Percentiles rank a stretch among this genome's conserved stretches.
These are phyloP conservation scores for Drymonia ruficornis DNA, from an alignment of 2,888 invertebrate genomes.

Conservation along the genomic window DNA sequence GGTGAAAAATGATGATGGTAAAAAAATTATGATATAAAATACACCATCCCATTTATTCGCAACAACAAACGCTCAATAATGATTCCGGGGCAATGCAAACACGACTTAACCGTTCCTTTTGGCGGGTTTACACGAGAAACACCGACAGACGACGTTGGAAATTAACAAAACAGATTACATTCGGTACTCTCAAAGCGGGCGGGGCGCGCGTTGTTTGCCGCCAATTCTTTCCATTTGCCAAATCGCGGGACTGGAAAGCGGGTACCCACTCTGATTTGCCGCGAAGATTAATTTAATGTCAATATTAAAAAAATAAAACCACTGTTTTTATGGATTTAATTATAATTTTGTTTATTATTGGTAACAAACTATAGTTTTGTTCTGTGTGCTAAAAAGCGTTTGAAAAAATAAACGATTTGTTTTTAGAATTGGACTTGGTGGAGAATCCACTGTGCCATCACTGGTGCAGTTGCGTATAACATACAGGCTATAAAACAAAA, in stretches of 20 bases:
- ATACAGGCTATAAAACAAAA: too few species aligned
- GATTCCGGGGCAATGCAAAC: constrained; percentile 48
- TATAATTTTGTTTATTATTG: too few species aligned
- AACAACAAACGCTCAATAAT: constrained; percentile 51
- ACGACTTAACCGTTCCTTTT: constrained; percentile 57
- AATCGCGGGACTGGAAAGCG: constrained; percentile 46
- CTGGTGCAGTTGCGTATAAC: too few species aligned
- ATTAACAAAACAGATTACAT: constrained; percentile 83
- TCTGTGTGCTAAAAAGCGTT: too few species aligned
- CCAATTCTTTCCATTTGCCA: constrained; percentile 73
- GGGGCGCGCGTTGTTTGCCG: constrained; percentile 66
- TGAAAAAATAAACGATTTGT: too few species aligned
- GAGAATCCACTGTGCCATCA: too few species aligned
- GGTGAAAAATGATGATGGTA: too few species aligned
- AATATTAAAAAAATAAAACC: constrained; percentile 32
- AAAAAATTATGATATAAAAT: too few species aligned
- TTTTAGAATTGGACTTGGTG: too few species aligned
- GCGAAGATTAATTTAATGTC: constrained; percentile 27
- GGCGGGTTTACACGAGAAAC: constrained; percentile 59
- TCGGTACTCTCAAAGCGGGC: constrained; percentile 65
- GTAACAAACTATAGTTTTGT: too few species aligned
- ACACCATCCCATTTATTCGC: background rate
- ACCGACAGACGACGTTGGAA: constrained; percentile 65
- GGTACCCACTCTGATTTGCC: constrained; percentile 40
- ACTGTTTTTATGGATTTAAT: too few species aligned